A percentile compares a stretch with the other conserved stretches of the same genome.
Evolutionary conservation across 1,140 invertebrate genomes (phyloP).

Genomic region (Latrodectus geometricus): DNA sequence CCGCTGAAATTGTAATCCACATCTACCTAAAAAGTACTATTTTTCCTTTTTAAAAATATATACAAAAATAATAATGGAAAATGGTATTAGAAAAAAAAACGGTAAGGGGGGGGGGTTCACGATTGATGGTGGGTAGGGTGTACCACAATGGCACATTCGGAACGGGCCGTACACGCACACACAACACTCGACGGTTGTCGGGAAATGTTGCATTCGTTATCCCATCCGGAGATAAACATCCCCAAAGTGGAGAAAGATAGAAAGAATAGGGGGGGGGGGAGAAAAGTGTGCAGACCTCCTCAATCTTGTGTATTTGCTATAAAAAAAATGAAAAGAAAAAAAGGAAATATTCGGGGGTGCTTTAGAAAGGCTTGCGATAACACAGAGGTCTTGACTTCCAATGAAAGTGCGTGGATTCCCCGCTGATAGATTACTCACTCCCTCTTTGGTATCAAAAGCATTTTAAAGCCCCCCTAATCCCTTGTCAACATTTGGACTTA

Average conservation of each 20-base stretch:
- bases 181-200: slow-evolving; percentile 56
- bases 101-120: neutral
- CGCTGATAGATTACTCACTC: slow-evolving; percentile 56
- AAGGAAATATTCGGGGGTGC: neutral
- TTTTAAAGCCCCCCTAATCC: slow-evolving; percentile 35
- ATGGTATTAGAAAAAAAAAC: neutral
- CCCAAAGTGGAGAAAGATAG: slow-evolving; percentile 15
- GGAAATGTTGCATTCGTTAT: slow-evolving; percentile 28
- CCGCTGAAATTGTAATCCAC: neutral
- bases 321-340: slow-evolving; percentile 2
- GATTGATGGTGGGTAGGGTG: slow-evolving; percentile 22
- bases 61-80: slow-evolving; percentile 1
- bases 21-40: neutral
- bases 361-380: slow-evolving; percentile 31
- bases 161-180: neutral
- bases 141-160: slow-evolving; percentile 19
- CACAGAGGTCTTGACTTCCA: slow-evolving; percentile 56
- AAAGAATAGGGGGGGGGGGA: neutral
- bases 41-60: neutral
- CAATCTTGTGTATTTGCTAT: neutral
- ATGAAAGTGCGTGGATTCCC: slow-evolving; percentile 57
- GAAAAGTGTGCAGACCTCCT: slow-evolving; percentile 28
- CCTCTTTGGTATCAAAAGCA: slow-evolving; percentile 22
- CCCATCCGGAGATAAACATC: slow-evolving; percentile 43
- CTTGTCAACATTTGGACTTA: slow-evolving; percentile 54